Conservation (phyloP, 1,140 invertebrate species). For the Belonocnema kinseyi region DNA sequence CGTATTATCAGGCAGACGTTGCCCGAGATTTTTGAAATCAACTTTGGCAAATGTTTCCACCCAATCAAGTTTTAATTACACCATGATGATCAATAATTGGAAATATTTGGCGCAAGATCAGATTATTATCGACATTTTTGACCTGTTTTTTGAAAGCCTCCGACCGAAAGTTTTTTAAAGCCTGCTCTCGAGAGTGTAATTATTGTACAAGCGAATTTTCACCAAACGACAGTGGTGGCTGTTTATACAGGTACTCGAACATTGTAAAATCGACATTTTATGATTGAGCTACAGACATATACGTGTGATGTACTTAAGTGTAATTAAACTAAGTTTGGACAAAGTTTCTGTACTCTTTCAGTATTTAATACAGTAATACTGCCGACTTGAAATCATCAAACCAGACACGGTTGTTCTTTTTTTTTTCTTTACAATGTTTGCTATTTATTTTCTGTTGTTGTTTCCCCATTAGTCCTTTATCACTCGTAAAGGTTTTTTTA, state of each 20-base stretch:
- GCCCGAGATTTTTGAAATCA: conserved; percentile 6
- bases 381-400: not conserved
- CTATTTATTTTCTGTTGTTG: not conserved
- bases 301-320: conserved; percentile 30
- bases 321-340: conserved; percentile 28
- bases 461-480: not conserved
- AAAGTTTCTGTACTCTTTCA: conserved; percentile 24
- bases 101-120: not conserved
- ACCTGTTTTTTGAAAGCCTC: not conserved
- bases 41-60: conserved; percentile 1
- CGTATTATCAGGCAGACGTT: conserved; percentile 49
- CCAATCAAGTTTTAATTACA: not conserved
- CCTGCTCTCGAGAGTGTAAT: not conserved
- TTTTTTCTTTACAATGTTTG: not conserved
- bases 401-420: not conserved
- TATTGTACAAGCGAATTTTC: not conserved
- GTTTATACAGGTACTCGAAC: not conserved
- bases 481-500: not conserved
- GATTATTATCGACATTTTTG: not conserved
- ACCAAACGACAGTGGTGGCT: not conserved
- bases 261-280: conserved; percentile 11
- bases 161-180: not conserved
- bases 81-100: conserved; percentile 5
- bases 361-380: conserved; percentile 1
- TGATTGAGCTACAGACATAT: conserved; percentile 17